Evolutionary conservation across 2,113 vertebrate species (phyloP), one percentile per base, ranked within the genome.

Genomic region (Dicaeum eximium): DNA sequence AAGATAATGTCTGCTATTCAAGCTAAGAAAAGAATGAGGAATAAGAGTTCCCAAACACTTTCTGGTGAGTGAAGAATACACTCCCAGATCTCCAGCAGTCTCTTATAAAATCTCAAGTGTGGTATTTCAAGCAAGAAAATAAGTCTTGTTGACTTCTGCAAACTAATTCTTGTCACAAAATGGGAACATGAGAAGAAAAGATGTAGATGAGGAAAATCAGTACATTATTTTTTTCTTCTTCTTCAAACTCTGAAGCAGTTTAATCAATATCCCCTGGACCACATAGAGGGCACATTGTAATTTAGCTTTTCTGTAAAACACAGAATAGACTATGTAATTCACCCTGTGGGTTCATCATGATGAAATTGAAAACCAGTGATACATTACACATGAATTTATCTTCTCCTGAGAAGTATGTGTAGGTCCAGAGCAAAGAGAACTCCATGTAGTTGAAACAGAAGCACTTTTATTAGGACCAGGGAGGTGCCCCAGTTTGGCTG

Each of bases 231-330:
- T 45, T 33, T 66, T 72, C 47, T 60, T 65, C 40, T 61, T 69
- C 38, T 85, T 91, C 2, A 2, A 70, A 88, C 38, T 86, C 89
- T 66, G 45, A 79, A 86, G 50, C 4, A 1, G 15, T 80, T 73
- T 88, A 82, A 92, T 88, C 87, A 83, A 77, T 95, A 91, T 82
- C 30, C 31, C 30, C 60, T 47, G 62, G 81, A 91, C 90, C 62
- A 88, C 74, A 62, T 5, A 71, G 84, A 88, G 66, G 78, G 64
- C 87, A 88, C 6, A 4, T 6, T 57, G 81, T 51, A 86, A 92
- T 92, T 88, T 70, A 77, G 54, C 33, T 96, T 51, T 88, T 86
- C 90, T 77, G 70, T 86, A 70, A 88, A 94, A 95, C 73, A 85
- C 35, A 72, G 91, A 78, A 67, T 82, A 58, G 54, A 73, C 89